These are phyloP conservation scores for Coendou prehensilis DNA, from an alignment of 2,797 vertebrate species.

Conservation along the genomic window DNA sequence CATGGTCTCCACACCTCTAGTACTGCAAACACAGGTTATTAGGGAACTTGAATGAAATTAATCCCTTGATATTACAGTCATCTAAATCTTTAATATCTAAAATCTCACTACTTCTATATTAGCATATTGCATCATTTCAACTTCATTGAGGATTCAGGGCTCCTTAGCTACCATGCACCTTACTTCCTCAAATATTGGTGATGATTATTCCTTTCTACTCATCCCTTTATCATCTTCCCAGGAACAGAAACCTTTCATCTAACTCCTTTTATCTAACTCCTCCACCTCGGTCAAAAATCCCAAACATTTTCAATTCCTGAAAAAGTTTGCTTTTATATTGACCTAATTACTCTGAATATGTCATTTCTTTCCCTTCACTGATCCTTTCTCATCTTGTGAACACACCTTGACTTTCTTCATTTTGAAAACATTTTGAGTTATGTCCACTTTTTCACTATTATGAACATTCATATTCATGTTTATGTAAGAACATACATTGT, in stretches of 20 bases:
- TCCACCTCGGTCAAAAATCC: not conserved
- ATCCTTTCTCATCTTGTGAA: not conserved
- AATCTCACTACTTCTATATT: not conserved
- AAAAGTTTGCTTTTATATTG: not conserved
- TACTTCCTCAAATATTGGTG: not conserved
- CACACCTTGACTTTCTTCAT: not conserved
- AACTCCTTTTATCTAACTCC: not conserved
- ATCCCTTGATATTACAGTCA: not conserved
- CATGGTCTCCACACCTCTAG: not conserved
- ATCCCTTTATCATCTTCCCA: not conserved
- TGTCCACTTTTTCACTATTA: no score
- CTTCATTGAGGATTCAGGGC: not conserved
- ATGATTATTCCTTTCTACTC: not conserved
- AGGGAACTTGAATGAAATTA: not conserved
- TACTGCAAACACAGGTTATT: not conserved
- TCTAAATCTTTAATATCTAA: slow-evolving; percentile 25
- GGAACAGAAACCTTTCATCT: not conserved
- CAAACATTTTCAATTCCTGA: not conserved
- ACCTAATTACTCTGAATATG: not conserved
- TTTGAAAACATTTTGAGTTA: not conserved
- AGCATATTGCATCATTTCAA: not conserved
- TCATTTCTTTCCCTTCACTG: not conserved
- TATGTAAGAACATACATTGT: no score
- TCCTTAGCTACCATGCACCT: not conserved
- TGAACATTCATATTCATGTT: no score